Base-by-base conservation (phyloP, 2,113 vertebrate genomes). In the Bucco capensis region DNA sequence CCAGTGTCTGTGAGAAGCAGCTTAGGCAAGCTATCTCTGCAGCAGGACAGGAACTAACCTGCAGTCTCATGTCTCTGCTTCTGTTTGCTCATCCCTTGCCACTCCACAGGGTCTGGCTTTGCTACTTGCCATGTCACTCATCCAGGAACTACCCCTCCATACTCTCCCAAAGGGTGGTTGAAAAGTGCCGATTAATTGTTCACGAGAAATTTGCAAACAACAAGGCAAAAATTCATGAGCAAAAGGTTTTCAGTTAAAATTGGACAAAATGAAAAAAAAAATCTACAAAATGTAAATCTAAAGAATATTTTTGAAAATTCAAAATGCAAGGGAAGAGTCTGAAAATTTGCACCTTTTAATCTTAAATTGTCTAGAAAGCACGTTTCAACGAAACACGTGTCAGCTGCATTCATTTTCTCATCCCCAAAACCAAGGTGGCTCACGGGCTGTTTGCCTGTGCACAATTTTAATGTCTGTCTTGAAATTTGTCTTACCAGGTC, bases 381-480 rank as follows among this genome's bases (percentile, higher is more conserved):
- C 84, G 66, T 94, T 96, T 95, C 89, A 90, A 92, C 23, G 0
- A 61, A 85, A 74, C 12, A 0, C 3, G 10, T 54, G 38, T 73
- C 81, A 79, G 86, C 83, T 66, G 71, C 89, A 35, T 84, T 90
- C 81, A 79, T 92, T 94, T 87, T 85, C 62, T 82, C 92, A 60
- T 92, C 71, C 71, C 76, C 72, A 35, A 47, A 92, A 33, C 60
- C 15, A 5, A 69, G 49, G 57, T 58, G 9, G 78, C 89, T 92
- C 8, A 0, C 8, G 42, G 60, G 73, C 72, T 91, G 84, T 96
- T 71, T 62, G 78, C 67, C 73, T 91, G 77, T 92, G 88, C 87
- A 65, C 92, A 85, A 1, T 83, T 92, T 90, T 94, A 91, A 67
- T 92, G 87, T 95, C 33, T 95, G 95, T 95, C 93, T 79, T 60